Evolutionary conservation across 2,113 vertebrate species (phyloP).

Genomic region (Circaetus cinerascens): DNA sequence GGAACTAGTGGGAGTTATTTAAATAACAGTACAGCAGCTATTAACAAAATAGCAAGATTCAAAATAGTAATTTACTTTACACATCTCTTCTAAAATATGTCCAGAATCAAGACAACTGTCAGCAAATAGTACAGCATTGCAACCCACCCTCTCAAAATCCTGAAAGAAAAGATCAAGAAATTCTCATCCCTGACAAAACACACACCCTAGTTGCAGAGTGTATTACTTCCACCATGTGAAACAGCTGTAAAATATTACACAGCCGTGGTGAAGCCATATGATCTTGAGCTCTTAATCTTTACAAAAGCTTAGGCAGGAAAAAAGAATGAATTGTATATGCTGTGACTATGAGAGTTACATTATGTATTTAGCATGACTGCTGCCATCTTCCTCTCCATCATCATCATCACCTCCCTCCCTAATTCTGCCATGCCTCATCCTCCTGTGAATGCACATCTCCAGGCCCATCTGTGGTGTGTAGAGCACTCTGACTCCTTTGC

Average conservation of each 20-base stretch:
- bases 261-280: not conserved
- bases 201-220: not conserved
- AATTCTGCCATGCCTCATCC: not conserved
- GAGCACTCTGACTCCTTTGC: not conserved
- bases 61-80: slow-evolving; percentile 65
- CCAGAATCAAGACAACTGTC: slow-evolving; percentile 38
- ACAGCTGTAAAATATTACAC: not conserved
- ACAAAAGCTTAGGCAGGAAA: not conserved
- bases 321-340: not conserved
- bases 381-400: not conserved
- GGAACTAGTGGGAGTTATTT: slow-evolving; percentile 54
- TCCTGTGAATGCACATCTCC: not conserved
- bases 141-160: slow-evolving; percentile 16
- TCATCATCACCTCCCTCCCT: not conserved
- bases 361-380: not conserved
- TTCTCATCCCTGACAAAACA: slow-evolving; percentile 35
- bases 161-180: slow-evolving; percentile 5
- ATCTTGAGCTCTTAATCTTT: not conserved
- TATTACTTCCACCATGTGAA: not conserved
- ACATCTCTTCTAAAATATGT: slow-evolving; percentile 33
- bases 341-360: not conserved
- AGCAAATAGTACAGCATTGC: slow-evolving; percentile 42
- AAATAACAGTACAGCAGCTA: slow-evolving; percentile 54
- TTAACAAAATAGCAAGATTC: slow-evolving; percentile 54
- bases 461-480: not conserved